Evolutionary conservation across 2,797 vertebrate genomes (phyloP), one percentile per base, ranked within the genome.

Genomic region (Halcyon leucocephala): DNA sequence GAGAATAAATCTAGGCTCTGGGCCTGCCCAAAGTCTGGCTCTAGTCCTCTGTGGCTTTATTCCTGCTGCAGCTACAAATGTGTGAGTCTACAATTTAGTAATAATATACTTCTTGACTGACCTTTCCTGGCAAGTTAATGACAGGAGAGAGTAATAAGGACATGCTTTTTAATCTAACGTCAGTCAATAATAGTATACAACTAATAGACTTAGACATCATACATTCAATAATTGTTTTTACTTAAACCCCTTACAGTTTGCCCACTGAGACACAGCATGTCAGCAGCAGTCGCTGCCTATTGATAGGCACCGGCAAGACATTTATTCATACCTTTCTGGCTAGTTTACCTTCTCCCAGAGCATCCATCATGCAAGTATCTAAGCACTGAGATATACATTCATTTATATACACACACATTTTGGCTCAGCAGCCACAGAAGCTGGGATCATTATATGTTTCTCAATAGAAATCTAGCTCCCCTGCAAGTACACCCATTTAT

Each of bases 191-290:
- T 57, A 90, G 88, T 87, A 96, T 91, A 95, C 88, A 93, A 86
- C 82, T 95, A 97, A 97, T 87, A 96, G 95, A 95, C 54, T 95
- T 90, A 79, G 91, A 95, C 95, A 94, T 96, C 85, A 96, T 93
- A 95, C 44, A 97, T 97, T 95, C 96, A 96, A 96, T 97, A 96
- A 93, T 89, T 95, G 82, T 95, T 97, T 97, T 97, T 90, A 96
- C 85, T 97, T 95, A 93, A 95, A 95, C 70, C 60, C 62, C 90
- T 91, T 89, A 77, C 80, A 67, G 77, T 96, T 89, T 89, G 80
- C 89, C 95, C 83, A 95, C 73, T 84, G 94, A 96, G 94, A 95
- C 85, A 65, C 73, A 70, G 73, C 42, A 37, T 84, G 85, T 93
- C 93, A 96, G 90, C 87, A 89, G 77, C 86, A 93, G 87, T 83